Base-by-base conservation (phyloP, 2,113 vertebrate genomes). In the Cyprinodon brontotheroides region DNA sequence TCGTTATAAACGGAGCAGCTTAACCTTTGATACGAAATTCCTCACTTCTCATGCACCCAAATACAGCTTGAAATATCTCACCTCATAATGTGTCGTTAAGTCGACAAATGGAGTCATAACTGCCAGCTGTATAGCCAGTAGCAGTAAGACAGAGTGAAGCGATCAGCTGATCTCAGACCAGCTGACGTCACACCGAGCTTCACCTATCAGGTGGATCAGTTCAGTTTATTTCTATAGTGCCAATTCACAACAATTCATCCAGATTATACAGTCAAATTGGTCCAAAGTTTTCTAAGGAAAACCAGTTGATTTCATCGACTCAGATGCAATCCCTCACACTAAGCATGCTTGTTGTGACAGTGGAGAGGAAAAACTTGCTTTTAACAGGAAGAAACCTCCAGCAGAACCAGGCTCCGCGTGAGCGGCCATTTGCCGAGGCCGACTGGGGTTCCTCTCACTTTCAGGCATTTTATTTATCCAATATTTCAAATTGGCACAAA, bases 141-240 rank as follows among this genome's bases (percentile, higher is more conserved):
- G 43, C 74, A 69, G 65, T 86, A 77, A 11, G 9, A 13, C 20
- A 40, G 4, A 78, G 60, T 12, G 48, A 64, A 12, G 47, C 0
- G 79, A 78, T 90, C 87, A 91, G 88, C 84, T 91, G 90, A 85
- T 79, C 65, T 4, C 37, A 67, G 17, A 57, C 2, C 8, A 20
- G 50, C 20, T 57, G 20, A 15, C 20, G 50, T 57, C 50, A 8
- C 50, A 57, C 20, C 14, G 50, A 57, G 4, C 50, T 57, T 57
- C 14, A n/a, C 15, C 50, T 14, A 38, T 37, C 2, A 61, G 60
- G 36, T n/a, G 50, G 50, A n/a, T 29, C 29, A 29, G 29, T 29
- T 29, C 29, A 29, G 29, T 29, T 29, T n/a, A n/a, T n/a, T 29
- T 29, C 29, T 29, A 29, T 29, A 29, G 29, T 29, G 29, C 29